Base-by-base conservation (phyloP, 2,797 vertebrate genomes). In the Echeneis naucrates region DNA sequence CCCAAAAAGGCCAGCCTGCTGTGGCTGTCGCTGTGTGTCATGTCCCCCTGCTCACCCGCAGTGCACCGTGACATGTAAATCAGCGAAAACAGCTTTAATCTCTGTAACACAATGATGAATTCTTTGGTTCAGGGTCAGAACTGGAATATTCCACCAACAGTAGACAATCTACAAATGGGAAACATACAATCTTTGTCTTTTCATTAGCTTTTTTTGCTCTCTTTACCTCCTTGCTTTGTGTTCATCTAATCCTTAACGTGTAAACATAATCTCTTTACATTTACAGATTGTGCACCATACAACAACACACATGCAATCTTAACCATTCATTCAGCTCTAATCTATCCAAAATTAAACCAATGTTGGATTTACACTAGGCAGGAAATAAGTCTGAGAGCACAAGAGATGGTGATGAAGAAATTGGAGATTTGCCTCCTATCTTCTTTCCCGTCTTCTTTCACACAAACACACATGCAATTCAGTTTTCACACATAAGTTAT, bases 311-410 rank as follows among this genome's bases (percentile, higher is more conserved):
- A 1, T 16, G 37, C 12, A 30, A 30, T 47, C 38, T n/a, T 75
- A 69, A 61, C 56, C 11, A 32, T 79, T 38, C 12, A 53, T 69
- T 37, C 47, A 19, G 51, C 17, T 53, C 30, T 45, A 21, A 66
- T 58, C 19, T 58, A 23, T 66, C 47, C 27, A 35, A 48, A 52
- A 35, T 57, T 24, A 52, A 24, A 64, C 27, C 30, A 38, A 4
- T 61, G 60, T 70, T 66, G 65, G 9, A 64, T 70, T 44, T 33
- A 44, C 23, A 73, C 64, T 37, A 68, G 48, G 50, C 19, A 32
- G 33, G 3, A 35, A 53, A 66, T 27, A 62, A 13, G n/a, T 80
- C 75, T 90, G 80, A 92, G 92, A 92, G 91, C 90, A 91, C 90
- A 12, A 13, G 21, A 47, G 12, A 53, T 19, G 8, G 10, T 0